Evolutionary conservation across 2,113 vertebrate genomes (phyloP).

Genomic region (Dasyurus viverrinus): DNA sequence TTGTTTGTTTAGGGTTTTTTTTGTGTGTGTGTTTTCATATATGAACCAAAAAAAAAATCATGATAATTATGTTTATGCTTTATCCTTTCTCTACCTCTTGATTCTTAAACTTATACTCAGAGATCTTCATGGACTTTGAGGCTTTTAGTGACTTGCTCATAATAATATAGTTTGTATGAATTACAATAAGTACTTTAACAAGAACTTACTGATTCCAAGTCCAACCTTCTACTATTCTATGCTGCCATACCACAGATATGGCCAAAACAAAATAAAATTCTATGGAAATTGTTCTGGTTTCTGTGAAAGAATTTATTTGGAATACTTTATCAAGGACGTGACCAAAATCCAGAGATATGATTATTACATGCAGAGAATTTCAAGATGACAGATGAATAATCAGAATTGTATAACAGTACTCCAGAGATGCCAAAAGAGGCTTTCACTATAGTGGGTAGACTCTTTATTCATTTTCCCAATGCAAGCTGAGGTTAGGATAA

Average conservation of each 20-base stretch:
- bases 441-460: background rate
- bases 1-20: too few relatives aligned
- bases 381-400: background rate
- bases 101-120: slow-evolving; percentile 41
- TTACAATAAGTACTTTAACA: background rate
- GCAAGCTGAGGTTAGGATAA: background rate
- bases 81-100: background rate
- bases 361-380: background rate
- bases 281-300: background rate
- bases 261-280: background rate
- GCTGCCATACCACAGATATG: background rate
- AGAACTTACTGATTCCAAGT: background rate
- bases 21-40: slow-evolving; percentile 19
- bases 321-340: background rate
- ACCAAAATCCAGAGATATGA: background rate
- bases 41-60: background rate
- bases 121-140: slow-evolving; percentile 7
- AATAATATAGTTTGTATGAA: background rate
- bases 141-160: background rate
- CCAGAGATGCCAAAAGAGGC: background rate
- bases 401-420: background rate
- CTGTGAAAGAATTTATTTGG: background rate
- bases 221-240: background rate
- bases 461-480: background rate
- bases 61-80: background rate